These are phyloP conservation scores for Cottoperca gobio DNA, from an alignment of 2,797 vertebrate genomes.

Conservation along the genomic window DNA sequence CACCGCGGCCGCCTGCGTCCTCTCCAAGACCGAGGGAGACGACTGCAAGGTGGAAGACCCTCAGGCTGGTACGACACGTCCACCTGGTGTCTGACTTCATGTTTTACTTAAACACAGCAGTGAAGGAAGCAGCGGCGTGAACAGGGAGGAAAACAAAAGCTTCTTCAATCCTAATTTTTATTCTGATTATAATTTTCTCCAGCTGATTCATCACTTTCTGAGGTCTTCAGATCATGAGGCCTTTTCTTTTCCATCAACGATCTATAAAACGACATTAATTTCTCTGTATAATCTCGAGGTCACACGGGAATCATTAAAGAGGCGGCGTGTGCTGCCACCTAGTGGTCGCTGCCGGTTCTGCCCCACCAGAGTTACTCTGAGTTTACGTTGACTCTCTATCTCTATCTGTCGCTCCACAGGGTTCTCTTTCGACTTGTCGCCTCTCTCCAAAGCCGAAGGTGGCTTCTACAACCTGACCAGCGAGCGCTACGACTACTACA, in stretches of 20 bases:
- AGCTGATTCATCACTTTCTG: too few relatives aligned
- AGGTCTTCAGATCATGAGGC: too few relatives aligned
- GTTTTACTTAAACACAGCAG: neutral
- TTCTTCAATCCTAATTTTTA: neutral
- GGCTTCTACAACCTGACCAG: slow-evolving; percentile 81
- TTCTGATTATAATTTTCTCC: neutral
- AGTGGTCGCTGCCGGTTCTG: neutral
- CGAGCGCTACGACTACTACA: slow-evolving; percentile 85
- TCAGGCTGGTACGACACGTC: slow-evolving; percentile 87
- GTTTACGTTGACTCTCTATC: neutral
- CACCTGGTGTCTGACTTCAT: neutral
- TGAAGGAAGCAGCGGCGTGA: neutral
- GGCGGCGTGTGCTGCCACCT: neutral
- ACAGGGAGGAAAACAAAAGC: too few relatives aligned
- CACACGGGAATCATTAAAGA: neutral
- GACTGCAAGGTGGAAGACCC: slow-evolving; percentile 92
- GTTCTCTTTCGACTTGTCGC: slow-evolving; percentile 92
- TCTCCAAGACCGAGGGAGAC: slow-evolving; percentile 89
- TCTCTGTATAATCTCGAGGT: too few relatives aligned
- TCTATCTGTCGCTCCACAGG: slow-evolving; percentile 76
- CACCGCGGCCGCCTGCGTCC: slow-evolving; percentile 92
- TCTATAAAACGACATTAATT: too few relatives aligned
- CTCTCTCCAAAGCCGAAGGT: slow-evolving; percentile 83
- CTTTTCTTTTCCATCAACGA: too few relatives aligned
- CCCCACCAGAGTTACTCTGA: too few relatives aligned